Evolutionary conservation across 2,888 invertebrate genomes (phyloP).

Genomic region (Romanomermis culicivorax): DNA sequence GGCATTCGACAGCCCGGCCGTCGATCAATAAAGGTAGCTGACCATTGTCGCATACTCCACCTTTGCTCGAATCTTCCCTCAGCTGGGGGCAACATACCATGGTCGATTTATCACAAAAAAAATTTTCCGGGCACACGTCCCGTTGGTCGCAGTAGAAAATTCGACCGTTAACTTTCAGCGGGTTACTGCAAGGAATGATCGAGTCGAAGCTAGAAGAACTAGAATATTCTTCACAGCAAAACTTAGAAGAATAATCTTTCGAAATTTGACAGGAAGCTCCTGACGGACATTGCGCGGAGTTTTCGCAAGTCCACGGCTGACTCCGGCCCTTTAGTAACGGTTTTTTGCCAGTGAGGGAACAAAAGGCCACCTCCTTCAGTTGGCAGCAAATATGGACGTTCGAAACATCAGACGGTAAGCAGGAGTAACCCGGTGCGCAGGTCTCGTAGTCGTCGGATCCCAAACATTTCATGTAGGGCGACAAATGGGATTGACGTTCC

Average conservation of each 20-base stretch:
- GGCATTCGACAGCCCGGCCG: neutral
- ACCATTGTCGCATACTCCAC: neutral
- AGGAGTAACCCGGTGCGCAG: neutral
- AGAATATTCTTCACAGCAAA: slow-evolving; percentile 3
- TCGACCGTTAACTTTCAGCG: neutral
- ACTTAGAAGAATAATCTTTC: too few relatives aligned
- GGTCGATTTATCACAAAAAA: neutral
- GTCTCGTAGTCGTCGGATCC: neutral
- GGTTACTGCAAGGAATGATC: neutral
- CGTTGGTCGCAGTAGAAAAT: neutral
- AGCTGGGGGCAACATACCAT: neutral
- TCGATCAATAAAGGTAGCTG: neutral
- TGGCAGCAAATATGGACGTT: neutral
- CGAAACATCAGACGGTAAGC: neutral
- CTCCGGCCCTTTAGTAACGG: neutral
- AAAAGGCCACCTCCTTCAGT: neutral
- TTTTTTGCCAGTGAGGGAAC: neutral
- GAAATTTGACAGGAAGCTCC: neutral
- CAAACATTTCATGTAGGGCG: neutral
- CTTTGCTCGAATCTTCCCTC: neutral
- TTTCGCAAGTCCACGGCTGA: neutral
- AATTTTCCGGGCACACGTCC: neutral
- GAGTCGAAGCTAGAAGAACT: neutral
- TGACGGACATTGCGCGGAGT: neutral
- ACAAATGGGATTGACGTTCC: neutral